Evolutionary conservation across 2,113 vertebrate genomes (phyloP), one percentile per base, ranked within the genome.

Genomic region (Beaufortia kweichowensis): DNA sequence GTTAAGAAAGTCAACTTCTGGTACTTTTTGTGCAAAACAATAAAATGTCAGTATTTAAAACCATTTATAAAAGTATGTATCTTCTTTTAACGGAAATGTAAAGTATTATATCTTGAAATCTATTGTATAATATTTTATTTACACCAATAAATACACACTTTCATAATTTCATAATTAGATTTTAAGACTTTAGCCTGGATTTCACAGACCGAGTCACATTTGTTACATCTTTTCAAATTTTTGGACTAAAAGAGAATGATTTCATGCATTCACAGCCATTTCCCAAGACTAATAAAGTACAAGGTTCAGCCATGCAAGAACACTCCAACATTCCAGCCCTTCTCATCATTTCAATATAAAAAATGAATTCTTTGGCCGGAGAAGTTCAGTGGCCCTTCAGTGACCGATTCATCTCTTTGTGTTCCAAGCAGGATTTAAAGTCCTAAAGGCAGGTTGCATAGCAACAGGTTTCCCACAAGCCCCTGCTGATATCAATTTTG

Each of bases 381-480:
- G n/a, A 69, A 1, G 29, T 35, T n/a, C n/a, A n/a, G 26, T 24
- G n/a, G 4, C 48, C 43, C 29, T 55, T 55, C 19, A 79, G 64
- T 86, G 82, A 72, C 76, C 81, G 82, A 78, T 83, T 76, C 66
- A 43, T 63, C 86, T 61, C 43, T 79, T 77, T 66, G 9, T 17
- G 50, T 23, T 65, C 43, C 14, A 21, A 66, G 77, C 70, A 76
- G 69, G 75, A 74, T 82, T 67, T 19, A 15, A 79, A 75, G 62
- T 73, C 80, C 56, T 33, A 26, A 11, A 75, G 33, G 50, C 76
- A 68, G 19, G 84, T 85, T 83, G 81, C 88, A 9, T 73, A 72
- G 90, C 84, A 89, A 86, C 88, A 53, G n/a, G 33, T 81, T 75
- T 81, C 81, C 85, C 79, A 41, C 17, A 73, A 57, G 70, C 48